These are phyloP conservation scores for Fistularia commersonii DNA, from an alignment of 2,797 vertebrate genomes.

Conservation along the genomic window DNA sequence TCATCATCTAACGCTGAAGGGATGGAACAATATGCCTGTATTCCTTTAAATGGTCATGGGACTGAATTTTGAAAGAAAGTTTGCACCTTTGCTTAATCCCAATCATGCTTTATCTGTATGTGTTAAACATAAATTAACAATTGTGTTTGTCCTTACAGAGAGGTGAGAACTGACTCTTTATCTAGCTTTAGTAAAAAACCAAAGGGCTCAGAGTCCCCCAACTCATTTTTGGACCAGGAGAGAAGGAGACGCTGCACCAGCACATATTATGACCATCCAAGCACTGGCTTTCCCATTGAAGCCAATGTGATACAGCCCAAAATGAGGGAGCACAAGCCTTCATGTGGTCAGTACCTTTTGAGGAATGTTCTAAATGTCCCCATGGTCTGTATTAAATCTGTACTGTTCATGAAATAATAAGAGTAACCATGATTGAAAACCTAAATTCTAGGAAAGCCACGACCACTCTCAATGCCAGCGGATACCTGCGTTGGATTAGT, in stretches of 20 bases:
- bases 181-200: conserved; percentile 63
- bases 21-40: conserved; percentile 1
- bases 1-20: conserved; percentile 36
- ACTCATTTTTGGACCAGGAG: conserved; percentile 91
- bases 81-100: neutral
- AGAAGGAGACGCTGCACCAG: conserved; percentile 82
- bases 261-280: conserved; percentile 81
- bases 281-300: conserved; percentile 74
- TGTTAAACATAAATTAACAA: conserved; percentile 10
- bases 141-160: conserved; percentile 55
- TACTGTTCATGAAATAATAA: neutral
- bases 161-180: conserved; percentile 66
- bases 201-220: conserved; percentile 90
- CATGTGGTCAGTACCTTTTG: conserved; percentile 73
- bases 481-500: conserved; percentile 83
- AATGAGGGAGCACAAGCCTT: conserved; percentile 84
- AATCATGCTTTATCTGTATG: conserved; percentile 1
- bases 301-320: conserved; percentile 79
- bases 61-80: neutral
- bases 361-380: too few species aligned
- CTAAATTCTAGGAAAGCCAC: conserved; percentile 80
- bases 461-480: conserved; percentile 91
- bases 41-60: conserved; percentile 3
- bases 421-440: neutral
- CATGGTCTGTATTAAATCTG: too few species aligned